Evolutionary conservation across 2,113 vertebrate species (phyloP), one percentile per base, ranked within the genome.

Genomic region (Corydoras maculifer): DNA sequence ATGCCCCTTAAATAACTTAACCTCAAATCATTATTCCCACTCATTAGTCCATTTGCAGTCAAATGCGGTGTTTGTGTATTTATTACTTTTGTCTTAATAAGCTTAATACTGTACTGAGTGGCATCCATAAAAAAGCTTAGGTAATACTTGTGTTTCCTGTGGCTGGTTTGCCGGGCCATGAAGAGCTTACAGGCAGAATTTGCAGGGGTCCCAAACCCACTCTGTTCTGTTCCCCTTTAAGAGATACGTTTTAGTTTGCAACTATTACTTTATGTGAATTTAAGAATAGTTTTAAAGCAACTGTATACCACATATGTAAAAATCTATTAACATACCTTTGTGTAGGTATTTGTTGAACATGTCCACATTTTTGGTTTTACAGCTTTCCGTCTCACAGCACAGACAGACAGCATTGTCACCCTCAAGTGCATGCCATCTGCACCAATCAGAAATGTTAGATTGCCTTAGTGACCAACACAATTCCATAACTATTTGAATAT

Each of bases 391-490:
- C 65, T 67, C 31, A 72, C 82, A 85, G 74, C 84, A 86, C 7
- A 76, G 62, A 65, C 83, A 85, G 55, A 77, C 58, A 8, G 55
- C 69, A 48, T 13, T 12, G 62, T 82, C 76, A 43, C 83, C 81
- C 49, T 86, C 85, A 61, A 62, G 2, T 2, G 76, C 50, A 13
- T 3, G 65, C 81, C 82, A 83, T 48, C 83, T 84, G 72, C 72
- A 75, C 7, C 59, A 73, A 63, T 14, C 12, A 59, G 57, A 66
- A 14, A 58, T 58, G 31, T 29, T 0, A 32, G 35, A 43, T 43
- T 43, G 35, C 35, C 35, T 43, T 8, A 43, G 35, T 43, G 35
- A 43, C 35, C 35, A 43, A 4, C 35, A 43, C 2, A 43, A 43
- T 43, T 43, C 35, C 35, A 43, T 43, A 43, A 5, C 7, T 8